Conservation (phyloP, 2,888 invertebrate genomes). For the Monopis laevigella region DNA sequence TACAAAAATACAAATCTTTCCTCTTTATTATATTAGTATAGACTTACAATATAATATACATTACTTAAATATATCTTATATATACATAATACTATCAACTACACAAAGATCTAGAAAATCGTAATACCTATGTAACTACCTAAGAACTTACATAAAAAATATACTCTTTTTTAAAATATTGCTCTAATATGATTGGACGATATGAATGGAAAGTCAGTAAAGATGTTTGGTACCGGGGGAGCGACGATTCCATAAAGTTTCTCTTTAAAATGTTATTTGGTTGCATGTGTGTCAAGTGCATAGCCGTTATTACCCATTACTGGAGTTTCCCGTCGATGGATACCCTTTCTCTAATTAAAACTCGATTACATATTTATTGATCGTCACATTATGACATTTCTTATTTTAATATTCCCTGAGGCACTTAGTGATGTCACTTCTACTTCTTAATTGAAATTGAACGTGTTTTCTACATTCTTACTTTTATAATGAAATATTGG, state of each 20-base stretch:
- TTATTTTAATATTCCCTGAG: background rate
- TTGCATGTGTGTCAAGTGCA: slow-evolving; percentile 14
- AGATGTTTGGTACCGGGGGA: background rate
- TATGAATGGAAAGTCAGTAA: slow-evolving; percentile 8
- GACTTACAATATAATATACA: no score
- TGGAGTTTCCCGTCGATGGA: slow-evolving; percentile 2
- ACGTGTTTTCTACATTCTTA: no score
- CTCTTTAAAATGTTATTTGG: slow-evolving; percentile 14
- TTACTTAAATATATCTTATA: no score
- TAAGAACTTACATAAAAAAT: no score
- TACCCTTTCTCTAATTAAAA: slow-evolving; percentile 15
- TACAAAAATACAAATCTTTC: no score
- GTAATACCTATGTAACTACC: no score
- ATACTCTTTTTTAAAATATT: no score
- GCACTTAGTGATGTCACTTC: background rate
- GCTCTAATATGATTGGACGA: slow-evolving; percentile 6
- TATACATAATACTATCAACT: no score
- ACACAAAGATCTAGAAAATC: no score
- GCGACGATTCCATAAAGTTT: slow-evolving; percentile 13
- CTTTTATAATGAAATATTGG: no score
- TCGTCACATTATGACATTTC: background rate
- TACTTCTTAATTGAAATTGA: no score
- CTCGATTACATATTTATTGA: slow-evolving; percentile 10
- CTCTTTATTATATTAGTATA: no score
- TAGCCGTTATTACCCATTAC: slow-evolving; percentile 11